These are phyloP conservation scores for Pimephales promelas DNA, from an alignment of 2,113 vertebrate genomes.

Conservation along the genomic window DNA sequence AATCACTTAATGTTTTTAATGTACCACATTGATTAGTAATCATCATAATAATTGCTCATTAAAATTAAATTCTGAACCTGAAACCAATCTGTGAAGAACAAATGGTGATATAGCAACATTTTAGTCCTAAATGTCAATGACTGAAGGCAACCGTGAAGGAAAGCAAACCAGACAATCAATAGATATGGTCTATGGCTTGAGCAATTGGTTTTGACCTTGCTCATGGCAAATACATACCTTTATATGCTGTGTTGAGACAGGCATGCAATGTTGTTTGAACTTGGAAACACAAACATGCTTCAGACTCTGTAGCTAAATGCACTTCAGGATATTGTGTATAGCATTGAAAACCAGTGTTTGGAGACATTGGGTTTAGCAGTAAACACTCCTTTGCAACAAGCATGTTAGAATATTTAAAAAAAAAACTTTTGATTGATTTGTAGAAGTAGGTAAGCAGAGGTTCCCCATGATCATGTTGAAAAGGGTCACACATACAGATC, in stretches of 20 bases:
- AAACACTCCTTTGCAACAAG: not conserved
- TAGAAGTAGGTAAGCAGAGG: not conserved
- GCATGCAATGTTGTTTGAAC: not conserved
- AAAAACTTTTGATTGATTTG: conserved; percentile 34
- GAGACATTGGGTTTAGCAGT: not conserved
- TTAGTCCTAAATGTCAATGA: not conserved
- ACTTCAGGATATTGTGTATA: not conserved
- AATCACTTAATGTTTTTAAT: not conserved
- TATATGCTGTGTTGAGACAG: not conserved
- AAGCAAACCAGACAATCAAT: conserved; percentile 11
- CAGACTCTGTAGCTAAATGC: not conserved
- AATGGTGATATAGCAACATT: not conserved
- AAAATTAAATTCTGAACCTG: not conserved
- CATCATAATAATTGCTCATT: not conserved
- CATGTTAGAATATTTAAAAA: conserved; percentile 2
- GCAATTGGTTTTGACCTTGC: not conserved
- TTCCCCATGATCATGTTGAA: not conserved
- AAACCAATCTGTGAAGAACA: conserved; percentile 11
- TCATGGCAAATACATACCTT: conserved; percentile 11
- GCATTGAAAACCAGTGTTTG: not conserved
- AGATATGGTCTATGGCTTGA: not conserved
- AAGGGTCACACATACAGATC: not conserved
- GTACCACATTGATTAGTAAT: not conserved
- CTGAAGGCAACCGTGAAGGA: not conserved
- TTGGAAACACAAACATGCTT: not conserved